Evolutionary conservation across 2,888 invertebrate genomes (phyloP), one percentile per base, ranked within the genome.

Genomic region (Epirrhoe tristata): DNA sequence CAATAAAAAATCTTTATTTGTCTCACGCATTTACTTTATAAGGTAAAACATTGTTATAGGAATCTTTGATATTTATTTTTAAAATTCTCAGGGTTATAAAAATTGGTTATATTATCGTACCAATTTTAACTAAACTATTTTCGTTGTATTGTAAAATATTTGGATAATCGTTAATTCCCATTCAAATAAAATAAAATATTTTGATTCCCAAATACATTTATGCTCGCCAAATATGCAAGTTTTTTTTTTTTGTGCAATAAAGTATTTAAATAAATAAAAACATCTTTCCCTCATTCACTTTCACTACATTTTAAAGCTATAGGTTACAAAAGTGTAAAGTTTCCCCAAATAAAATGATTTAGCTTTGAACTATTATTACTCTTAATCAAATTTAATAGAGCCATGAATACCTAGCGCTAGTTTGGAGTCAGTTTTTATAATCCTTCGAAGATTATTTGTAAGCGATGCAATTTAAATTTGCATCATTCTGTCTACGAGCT

Each of bases 321-420:
- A 4, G 2, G 39, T 39, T 12, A 39, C 46, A 46, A n/a, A 14
- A 14, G 46, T 14, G n/a, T 46, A 46, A 46, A n/a, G 39, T 10
- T 14, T 6, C n/a, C 5, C 6, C 4, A 14, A 4, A 48, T 58
- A 59, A 63, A 67, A 55, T 70, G 69, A 71, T 70, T 74, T 70
- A 71, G 66, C 65, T 70, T 70, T 66, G 67, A 64, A 70, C 72
- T 69, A 74, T 71, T 75, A 78, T 78, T 76, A 74, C 63, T 80
- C 74, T 74, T 79, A 81, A 80, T 79, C 72, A 74, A 76, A 74
- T 71, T 72, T 74, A 67, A 76, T 70, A n/a, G n/a, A 66, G 74
- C 73, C 68, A 64, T 79, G 71, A 74, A 74, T 67, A 65, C 68
- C n/a, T n/a, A n/a, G n/a, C n/a, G 39, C 46, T 62, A 65, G 54